Conservation (phyloP, 1,140 invertebrate species). For the Drosophila setifemur region DNA sequence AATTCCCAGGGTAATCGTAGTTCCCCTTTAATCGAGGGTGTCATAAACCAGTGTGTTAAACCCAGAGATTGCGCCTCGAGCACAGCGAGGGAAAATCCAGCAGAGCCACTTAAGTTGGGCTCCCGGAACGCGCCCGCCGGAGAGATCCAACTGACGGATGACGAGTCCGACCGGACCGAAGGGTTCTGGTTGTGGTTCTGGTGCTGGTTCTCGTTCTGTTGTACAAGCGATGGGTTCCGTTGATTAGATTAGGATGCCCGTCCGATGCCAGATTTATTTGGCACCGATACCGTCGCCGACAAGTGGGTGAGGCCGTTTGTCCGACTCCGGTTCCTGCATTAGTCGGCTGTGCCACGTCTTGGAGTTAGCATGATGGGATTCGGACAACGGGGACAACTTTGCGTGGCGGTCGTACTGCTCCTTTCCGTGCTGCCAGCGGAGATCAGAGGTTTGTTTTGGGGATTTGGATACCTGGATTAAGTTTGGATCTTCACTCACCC, state of each 20-base stretch:
- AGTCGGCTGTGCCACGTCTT: constrained; percentile 34
- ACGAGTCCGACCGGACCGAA: no score
- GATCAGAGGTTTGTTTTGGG: constrained; percentile 5
- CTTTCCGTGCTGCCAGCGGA: not conserved
- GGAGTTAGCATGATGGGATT: constrained; percentile 14
- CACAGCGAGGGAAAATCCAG: constrained; percentile 9
- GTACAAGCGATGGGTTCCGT: not conserved
- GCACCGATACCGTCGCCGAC: constrained; percentile 1
- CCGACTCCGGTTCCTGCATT: not conserved
- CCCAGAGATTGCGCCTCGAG: constrained; percentile 28
- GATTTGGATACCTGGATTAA: not conserved
- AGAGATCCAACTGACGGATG: no score
- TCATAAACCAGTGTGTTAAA: constrained; percentile 30
- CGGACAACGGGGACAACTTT: not conserved
- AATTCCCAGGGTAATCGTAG: not conserved
- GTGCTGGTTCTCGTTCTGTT: no score
- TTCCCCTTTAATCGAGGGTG: not conserved
- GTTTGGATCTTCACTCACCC: not conserved
- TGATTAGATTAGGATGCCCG: constrained; percentile 52
- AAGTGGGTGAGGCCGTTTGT: not conserved
- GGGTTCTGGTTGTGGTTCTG: no score
- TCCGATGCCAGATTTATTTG: constrained; percentile 33
- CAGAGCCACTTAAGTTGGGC: not conserved
- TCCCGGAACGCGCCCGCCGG: no score
- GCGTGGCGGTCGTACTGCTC: not conserved